Base-by-base conservation (phyloP, 2,888 invertebrate genomes). In the Pterostichus niger region DNA sequence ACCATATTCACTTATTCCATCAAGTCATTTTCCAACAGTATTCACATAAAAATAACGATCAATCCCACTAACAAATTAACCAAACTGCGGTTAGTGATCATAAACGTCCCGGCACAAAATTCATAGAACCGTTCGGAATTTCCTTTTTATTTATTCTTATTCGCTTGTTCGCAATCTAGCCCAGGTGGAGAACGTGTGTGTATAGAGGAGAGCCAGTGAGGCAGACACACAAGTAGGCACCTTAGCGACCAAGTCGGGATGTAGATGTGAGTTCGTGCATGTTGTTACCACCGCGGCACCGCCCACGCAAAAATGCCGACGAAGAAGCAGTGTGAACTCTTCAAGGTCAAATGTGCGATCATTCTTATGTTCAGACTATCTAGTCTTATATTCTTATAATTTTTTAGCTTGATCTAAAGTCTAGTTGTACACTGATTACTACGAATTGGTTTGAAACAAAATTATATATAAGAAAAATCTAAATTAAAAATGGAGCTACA, bases 61-160 rank as follows among this genome's bases (percentile, higher is more conserved):
- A 0, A n/a, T 13, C 49, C 49, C 49, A 7, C 56, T 17, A 56
- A 6, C 56, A 56, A 56, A 56, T 56, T 17, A 17, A 56, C 40
- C 9, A 56, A 56, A 56, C 13, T 15, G 15, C 56, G n/a, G 17
- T 15, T 56, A 56, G 40, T 71, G 35, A 33, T 13, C 35, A 64
- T 64, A 64, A 64, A 64, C 64, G 64, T 64, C 64, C n/a, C 31
- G 64, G 64, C 13, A 35, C 35, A 35, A 64, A 64, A 13, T 33
- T 49, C 33, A 11, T 11, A 64, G 59, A 24, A 59, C 59, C 59
- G 59, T 59, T 71, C 44, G 68, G 68, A 71, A 71, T 71, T 71
- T 71, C 68, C 40, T 44, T 40, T 40, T 64, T 64, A 13, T 64
- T 64, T 35, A 17, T 68, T 13, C 17, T 44, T 15, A 68, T 68